Evolutionary conservation across 2,113 vertebrate genomes (phyloP).

Genomic region (Odocoileus hemionus): DNA sequence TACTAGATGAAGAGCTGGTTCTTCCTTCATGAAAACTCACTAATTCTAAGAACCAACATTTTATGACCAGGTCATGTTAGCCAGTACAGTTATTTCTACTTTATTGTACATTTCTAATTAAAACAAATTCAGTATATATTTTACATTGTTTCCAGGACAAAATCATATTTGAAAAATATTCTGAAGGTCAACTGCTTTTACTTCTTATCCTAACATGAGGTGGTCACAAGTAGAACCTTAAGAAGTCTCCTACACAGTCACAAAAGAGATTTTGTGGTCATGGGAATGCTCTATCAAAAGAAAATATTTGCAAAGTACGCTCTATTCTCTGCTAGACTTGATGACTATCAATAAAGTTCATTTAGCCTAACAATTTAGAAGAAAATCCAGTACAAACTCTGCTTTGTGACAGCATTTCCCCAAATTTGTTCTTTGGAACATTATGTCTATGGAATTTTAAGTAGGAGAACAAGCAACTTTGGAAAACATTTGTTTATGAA

Average conservation of each 20-base stretch:
- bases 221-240: neutral
- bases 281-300: neutral
- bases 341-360: neutral
- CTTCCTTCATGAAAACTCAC: neutral
- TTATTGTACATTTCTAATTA: constrained; percentile 3
- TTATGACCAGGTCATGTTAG: neutral
- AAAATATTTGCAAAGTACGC: neutral
- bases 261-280: neutral
- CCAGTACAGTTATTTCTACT: neutral
- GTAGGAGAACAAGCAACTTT: neutral
- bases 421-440: neutral
- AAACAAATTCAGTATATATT: neutral
- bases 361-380: constrained; percentile 23
- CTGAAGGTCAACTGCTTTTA: neutral
- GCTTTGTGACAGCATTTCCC: neutral
- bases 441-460: neutral
- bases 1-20: neutral
- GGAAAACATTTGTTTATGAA: neutral
- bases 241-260: neutral
- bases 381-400: neutral
- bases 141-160: constrained; percentile 17
- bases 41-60: neutral
- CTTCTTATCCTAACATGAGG: neutral
- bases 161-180: constrained; percentile 12
- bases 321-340: neutral